Conservation (phyloP, 53 echinoderm and acorn worm genomes). For the Holothuria scabra region DNA sequence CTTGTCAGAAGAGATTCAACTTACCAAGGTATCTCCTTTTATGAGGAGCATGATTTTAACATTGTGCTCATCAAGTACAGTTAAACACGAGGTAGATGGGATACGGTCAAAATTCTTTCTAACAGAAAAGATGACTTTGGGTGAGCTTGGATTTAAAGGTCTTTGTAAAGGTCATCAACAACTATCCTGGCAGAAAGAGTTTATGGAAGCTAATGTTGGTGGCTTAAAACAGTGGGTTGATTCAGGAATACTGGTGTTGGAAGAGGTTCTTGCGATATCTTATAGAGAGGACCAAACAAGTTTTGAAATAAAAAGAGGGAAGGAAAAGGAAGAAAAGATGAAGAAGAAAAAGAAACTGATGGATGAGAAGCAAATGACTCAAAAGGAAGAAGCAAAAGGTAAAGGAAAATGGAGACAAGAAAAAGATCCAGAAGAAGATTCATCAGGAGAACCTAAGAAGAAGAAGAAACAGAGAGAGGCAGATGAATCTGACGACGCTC, state of each 20-base stretch:
- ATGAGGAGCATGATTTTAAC: background rate
- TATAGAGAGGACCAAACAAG: no score
- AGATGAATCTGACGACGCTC: no score
- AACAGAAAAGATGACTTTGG: background rate
- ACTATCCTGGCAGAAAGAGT: background rate
- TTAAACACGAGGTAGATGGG: background rate
- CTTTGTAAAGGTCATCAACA: slow-evolving; percentile 34
- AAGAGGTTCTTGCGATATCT: background rate
- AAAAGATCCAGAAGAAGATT: no score
- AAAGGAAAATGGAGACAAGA: no score
- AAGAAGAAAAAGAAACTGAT: no score
- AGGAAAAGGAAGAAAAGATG: background rate
- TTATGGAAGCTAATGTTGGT: background rate
- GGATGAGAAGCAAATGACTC: background rate
- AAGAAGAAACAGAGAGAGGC: no score
- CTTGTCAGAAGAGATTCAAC: background rate
- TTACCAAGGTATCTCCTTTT: background rate
- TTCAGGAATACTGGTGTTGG: slow-evolving; percentile 6
- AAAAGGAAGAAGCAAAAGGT: no score
- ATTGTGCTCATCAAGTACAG: background rate
- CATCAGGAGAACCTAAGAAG: no score
- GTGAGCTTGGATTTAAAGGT: slow-evolving; percentile 8
- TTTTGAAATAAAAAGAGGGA: background rate
- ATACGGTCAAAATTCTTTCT: background rate
- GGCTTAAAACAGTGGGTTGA: background rate